These are phyloP conservation scores for Elgonia sp. DNA, from an alignment of 2,888 invertebrate species.

Conservation along the genomic window DNA sequence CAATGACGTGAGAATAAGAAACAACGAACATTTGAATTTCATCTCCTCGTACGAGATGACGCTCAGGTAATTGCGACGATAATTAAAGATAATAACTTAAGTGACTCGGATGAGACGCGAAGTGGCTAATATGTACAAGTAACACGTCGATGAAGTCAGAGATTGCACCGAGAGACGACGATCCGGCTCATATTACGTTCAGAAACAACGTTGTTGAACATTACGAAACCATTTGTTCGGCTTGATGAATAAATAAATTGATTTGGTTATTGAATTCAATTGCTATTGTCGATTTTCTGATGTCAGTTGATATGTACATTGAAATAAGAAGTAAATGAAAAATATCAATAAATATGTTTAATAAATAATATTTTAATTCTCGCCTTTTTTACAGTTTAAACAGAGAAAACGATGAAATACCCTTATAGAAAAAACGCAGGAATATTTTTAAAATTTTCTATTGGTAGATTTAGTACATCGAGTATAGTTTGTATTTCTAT, in stretches of 20 bases:
- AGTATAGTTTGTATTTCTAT: constrained; percentile 6
- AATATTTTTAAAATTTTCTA: neutral
- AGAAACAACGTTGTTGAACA: constrained; percentile 18
- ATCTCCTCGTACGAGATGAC: constrained; percentile 28
- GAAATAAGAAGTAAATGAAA: neutral
- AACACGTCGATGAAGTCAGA: constrained; percentile 62
- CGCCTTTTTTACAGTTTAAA: no score
- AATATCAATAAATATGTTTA: neutral
- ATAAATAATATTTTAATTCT: no score
- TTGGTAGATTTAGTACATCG: constrained; percentile 1
- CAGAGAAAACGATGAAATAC: neutral
- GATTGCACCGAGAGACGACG: constrained; percentile 54
- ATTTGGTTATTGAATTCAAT: constrained; percentile 1
- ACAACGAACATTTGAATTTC: constrained; percentile 60
- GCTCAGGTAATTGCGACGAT: constrained; percentile 58
- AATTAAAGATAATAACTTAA: constrained; percentile 73
- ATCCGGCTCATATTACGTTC: constrained; percentile 30
- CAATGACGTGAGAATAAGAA: constrained; percentile 38
- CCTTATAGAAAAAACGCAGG: constrained; percentile 4
- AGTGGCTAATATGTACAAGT: constrained; percentile 68
- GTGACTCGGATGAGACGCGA: constrained; percentile 64
- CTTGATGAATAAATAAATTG: constrained; percentile 19
- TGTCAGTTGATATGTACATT: neutral
- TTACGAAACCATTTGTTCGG: constrained; percentile 30
- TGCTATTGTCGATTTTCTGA: neutral